Evolutionary conservation across 2,113 vertebrate species (phyloP).

Genomic region (Hippotragus niger): DNA sequence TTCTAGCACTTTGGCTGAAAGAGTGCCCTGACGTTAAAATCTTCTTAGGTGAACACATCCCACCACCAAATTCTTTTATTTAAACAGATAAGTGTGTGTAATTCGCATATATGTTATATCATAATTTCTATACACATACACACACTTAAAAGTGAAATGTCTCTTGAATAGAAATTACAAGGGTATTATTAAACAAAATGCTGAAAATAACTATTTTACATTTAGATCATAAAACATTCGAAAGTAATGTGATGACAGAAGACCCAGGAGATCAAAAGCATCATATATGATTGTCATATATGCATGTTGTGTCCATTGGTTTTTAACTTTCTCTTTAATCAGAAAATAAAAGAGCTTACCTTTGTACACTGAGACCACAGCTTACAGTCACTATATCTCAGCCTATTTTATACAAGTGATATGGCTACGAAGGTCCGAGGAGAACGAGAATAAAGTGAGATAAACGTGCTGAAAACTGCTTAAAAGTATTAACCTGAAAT

Average conservation of each 20-base stretch:
- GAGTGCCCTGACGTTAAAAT: slow-evolving; percentile 23
- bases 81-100: slow-evolving; percentile 71
- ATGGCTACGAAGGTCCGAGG: slow-evolving; percentile 84
- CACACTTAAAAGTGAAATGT: slow-evolving; percentile 69
- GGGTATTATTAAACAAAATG: slow-evolving; percentile 43
- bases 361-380: slow-evolving; percentile 84
- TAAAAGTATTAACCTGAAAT: slow-evolving; percentile 82
- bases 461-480: slow-evolving; percentile 86
- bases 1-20: slow-evolving; percentile 41
- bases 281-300: slow-evolving; percentile 75
- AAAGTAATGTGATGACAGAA: slow-evolving; percentile 61
- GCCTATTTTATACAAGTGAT: slow-evolving; percentile 87
- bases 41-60: slow-evolving; percentile 20
- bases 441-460: slow-evolving; percentile 84
- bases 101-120: slow-evolving; percentile 70
- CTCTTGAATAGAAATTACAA: slow-evolving; percentile 60
- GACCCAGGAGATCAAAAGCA: slow-evolving; percentile 70
- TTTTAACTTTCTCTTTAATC: slow-evolving; percentile 79
- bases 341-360: slow-evolving; percentile 87
- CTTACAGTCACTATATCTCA: slow-evolving; percentile 86
- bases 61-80: slow-evolving; percentile 79
- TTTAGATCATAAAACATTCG: slow-evolving; percentile 60
- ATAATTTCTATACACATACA: slow-evolving; percentile 70
- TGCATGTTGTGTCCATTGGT: slow-evolving; percentile 63
- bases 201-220: slow-evolving; percentile 66